Evolutionary conservation across 2,113 vertebrate genomes (phyloP).

Genomic region (Podiceps cristatus): DNA sequence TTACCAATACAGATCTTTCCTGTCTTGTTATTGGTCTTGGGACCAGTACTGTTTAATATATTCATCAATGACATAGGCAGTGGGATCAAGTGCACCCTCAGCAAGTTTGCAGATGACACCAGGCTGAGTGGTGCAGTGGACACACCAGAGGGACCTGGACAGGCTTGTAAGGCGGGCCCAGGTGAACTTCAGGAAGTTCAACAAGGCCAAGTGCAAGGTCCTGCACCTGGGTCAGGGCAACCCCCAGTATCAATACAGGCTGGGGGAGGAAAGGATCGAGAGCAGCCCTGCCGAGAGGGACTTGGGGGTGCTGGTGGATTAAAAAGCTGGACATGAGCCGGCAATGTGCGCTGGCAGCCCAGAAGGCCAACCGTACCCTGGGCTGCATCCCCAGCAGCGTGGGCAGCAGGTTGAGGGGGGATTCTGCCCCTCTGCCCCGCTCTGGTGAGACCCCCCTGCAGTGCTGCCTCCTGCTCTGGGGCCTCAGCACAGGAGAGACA

Average conservation of each 20-base stretch:
- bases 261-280: no score
- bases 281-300: no score
- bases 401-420: no score
- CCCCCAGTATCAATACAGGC: no score
- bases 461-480: no score
- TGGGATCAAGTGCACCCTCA: not conserved
- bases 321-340: not conserved
- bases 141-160: not conserved
- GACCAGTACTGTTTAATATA: not conserved
- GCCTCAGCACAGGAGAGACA: not conserved
- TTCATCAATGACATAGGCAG: not conserved
- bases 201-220: no score
- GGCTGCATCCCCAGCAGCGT: no score
- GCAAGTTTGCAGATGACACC: not conserved
- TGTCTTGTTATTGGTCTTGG: not conserved
- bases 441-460: not conserved
- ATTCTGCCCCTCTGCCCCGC: not conserved
- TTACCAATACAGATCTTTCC: not conserved
- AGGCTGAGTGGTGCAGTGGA: rapidly evolving
- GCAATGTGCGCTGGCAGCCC: not conserved
- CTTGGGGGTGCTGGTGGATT: no score
- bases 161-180: not conserved
- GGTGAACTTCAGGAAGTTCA: no score
- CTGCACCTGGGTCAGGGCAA: no score
- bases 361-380: not conserved